Percentiles rank a stretch among this genome's conserved stretches.
Conservation (phyloP, 1,140 invertebrate genomes). For the Zaprionus nigranus region DNA sequence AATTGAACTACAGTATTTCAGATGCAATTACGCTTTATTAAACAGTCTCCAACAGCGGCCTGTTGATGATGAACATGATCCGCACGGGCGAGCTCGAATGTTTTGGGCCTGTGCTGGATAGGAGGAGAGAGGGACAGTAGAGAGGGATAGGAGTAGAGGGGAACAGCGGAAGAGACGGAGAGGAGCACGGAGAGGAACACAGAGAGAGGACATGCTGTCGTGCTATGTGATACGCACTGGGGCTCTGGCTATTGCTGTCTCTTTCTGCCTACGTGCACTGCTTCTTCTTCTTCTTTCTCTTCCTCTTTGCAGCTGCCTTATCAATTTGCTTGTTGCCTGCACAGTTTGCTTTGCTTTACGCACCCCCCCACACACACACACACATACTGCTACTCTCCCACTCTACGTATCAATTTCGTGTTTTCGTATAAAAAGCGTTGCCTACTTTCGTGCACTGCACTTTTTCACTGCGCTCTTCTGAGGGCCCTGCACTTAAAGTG, state of each 20-base stretch:
- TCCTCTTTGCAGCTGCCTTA: not conserved
- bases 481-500: slow-evolving; percentile 39
- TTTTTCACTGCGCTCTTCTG: not conserved
- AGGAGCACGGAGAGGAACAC: too few species aligned
- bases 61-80: too few species aligned
- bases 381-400: too few species aligned
- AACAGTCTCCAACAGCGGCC: not conserved
- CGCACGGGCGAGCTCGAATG: too few species aligned
- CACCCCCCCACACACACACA: too few species aligned
- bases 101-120: too few species aligned
- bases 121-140: too few species aligned
- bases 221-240: not conserved
- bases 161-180: too few species aligned
- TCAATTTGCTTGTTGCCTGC: not conserved
- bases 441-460: slow-evolving; percentile 47
- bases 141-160: too few species aligned
- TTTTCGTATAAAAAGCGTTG: slow-evolving; percentile 43
- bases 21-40: not conserved
- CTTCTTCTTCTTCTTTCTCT: not conserved
- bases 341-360: not conserved
- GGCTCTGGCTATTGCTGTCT: not conserved
- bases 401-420: too few species aligned
- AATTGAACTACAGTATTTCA: not conserved
- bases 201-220: too few species aligned
- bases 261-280: not conserved